Evolutionary conservation across 2,797 vertebrate genomes (phyloP), one percentile per base, ranked within the genome.

Genomic region (Mus minutoides): DNA sequence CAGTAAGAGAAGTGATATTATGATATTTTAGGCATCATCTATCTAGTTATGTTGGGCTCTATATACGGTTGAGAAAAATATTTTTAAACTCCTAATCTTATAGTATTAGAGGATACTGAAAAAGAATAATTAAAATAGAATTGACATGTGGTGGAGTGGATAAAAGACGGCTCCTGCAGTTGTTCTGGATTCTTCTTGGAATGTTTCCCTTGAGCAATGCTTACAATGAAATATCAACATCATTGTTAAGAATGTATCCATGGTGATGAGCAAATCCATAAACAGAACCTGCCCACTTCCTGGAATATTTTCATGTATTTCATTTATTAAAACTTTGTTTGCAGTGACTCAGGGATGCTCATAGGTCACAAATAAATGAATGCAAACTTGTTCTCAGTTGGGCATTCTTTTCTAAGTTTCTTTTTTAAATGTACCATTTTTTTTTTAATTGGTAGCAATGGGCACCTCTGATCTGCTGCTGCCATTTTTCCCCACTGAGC

Each of bases 151-250:
- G 46, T 77, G 40, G 8, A 86, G n/a, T 10, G 24, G 6, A 80
- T 24, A 62, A 14, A 80, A 73, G 54, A 62, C 58, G 5, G 31
- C 43, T 85, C 10, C 76, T 88, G 62, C 73, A 96, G 60, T 92
- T 90, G 56, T 93, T 96, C 82, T 71, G 37, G 12, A 19, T 76
- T 56, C 52, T 94, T 92, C 54, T 64, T 94, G 79, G 62, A 94
- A 95, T 90, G 76, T n/a, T 92, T 91, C 89, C 64, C 43, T 85
- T 10, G 22, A 54, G 11, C 24, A 86, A 71, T 77, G 52, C 69
- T 80, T 88, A 83, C 76, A 92, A 22, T 94, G 54, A 96, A 88
- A 82, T 73, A 95, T 64, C 79, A 96, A 80, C 89, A 93, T 26
- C 85, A 29, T 89, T 95, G 54, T 85, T 92, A 89, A 83, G 86